Percentiles rank a stretch among this genome's conserved stretches.
These are phyloP conservation scores for Brachymystax lenok DNA, from an alignment of 2,797 vertebrate genomes.

Conservation along the genomic window DNA sequence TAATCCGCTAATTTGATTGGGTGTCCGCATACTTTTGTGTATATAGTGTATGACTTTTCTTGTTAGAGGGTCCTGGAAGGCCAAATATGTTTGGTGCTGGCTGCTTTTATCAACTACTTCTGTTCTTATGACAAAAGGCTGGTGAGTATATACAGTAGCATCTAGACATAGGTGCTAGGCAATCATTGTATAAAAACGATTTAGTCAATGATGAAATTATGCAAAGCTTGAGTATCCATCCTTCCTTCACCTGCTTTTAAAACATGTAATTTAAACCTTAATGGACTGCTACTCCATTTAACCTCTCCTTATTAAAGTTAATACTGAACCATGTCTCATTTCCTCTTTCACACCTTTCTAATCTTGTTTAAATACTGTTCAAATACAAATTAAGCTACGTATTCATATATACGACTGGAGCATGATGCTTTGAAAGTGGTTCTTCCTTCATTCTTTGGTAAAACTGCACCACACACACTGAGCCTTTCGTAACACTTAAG, in stretches of 20 bases:
- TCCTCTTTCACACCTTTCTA: conserved; percentile 10
- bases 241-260: background rate
- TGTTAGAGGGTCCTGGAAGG: background rate
- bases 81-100: background rate
- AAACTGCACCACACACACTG: background rate
- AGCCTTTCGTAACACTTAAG: too few relatives aligned
- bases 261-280: conserved; percentile 47
- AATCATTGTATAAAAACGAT: background rate
- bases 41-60: background rate
- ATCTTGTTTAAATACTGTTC: background rate
- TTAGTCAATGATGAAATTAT: background rate
- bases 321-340: conserved; percentile 14
- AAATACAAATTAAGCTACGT: background rate
- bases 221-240: background rate
- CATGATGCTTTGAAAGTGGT: background rate
- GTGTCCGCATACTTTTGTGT: too few relatives aligned
- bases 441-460: background rate
- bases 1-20: too few relatives aligned
- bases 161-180: background rate
- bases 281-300: conserved; percentile 39
- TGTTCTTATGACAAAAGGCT: background rate
- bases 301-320: conserved; percentile 53
- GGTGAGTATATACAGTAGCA: background rate
- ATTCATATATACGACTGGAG: background rate
- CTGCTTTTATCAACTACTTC: background rate